These are phyloP conservation scores for Chymomyza fuscimana DNA, from an alignment of 2,888 invertebrate genomes.

Conservation along the genomic window DNA sequence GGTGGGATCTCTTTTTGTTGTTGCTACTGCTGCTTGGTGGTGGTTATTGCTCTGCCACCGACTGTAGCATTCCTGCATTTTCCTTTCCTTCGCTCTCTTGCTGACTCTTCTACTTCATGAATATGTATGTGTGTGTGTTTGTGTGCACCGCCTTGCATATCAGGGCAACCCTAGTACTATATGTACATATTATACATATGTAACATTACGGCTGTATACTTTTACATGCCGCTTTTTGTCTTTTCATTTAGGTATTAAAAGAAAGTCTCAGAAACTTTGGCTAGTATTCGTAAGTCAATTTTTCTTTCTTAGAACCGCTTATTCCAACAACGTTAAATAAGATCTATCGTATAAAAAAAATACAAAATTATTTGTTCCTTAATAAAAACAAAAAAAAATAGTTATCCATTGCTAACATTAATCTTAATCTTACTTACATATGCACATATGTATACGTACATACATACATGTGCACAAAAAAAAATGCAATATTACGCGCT, in stretches of 20 bases:
- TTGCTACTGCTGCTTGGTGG: constrained; percentile 7
- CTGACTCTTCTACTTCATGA: neutral
- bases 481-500: constrained; percentile 18
- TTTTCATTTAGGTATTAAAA: neutral
- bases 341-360: constrained; percentile 20
- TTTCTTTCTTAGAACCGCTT: no score
- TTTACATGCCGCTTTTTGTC: neutral
- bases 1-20: constrained; percentile 39
- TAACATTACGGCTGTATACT: neutral
- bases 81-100: neutral
- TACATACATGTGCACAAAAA: constrained; percentile 24
- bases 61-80: neutral
- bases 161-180: neutral
- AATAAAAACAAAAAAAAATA: no score
- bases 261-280: neutral
- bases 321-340: constrained; percentile 23
- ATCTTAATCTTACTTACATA: no score
- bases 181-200: neutral
- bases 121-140: neutral
- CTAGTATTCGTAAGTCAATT: neutral
- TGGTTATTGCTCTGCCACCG: neutral
- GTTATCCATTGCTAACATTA: no score
- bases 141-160: neutral
- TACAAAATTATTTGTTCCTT: neutral
- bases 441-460: constrained; percentile 16